Percentiles rank a stretch among this genome's conserved stretches.
Conservation (phyloP, 2,113 vertebrate species). For the Atrichornis clamosus region DNA sequence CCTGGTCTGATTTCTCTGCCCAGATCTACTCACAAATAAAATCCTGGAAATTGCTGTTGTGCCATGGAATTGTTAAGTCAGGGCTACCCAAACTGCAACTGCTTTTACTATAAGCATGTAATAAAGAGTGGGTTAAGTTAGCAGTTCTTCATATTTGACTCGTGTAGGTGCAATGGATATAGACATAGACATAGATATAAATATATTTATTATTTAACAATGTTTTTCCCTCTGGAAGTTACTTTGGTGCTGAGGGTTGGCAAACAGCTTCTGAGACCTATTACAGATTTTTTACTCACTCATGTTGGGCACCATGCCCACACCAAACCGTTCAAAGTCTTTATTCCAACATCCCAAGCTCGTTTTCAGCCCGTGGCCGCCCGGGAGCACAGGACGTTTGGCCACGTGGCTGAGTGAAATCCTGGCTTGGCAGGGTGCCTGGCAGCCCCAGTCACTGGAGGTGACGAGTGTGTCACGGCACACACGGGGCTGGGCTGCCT, state of each 20-base stretch:
- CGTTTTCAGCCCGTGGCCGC: not conserved
- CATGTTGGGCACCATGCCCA: not conserved
- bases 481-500: not conserved
- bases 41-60: not conserved
- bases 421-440: not conserved
- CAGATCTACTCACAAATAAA: not conserved
- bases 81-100: not conserved
- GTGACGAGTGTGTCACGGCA: not conserved
- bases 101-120: not conserved
- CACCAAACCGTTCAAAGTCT: not conserved
- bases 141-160: not conserved
- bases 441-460: not conserved
- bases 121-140: not conserved
- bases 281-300: not conserved
- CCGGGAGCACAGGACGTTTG: not conserved
- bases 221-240: not conserved
- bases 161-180: not conserved
- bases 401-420: not conserved
- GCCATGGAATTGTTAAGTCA: not conserved
- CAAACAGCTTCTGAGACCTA: not conserved
- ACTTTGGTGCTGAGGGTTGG: not conserved
- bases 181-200: not conserved
- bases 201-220: not conserved
- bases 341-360: not conserved
- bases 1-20: not conserved